Conservation (phyloP, 2,888 invertebrate genomes). For the Tanypteryx hageni region DNA sequence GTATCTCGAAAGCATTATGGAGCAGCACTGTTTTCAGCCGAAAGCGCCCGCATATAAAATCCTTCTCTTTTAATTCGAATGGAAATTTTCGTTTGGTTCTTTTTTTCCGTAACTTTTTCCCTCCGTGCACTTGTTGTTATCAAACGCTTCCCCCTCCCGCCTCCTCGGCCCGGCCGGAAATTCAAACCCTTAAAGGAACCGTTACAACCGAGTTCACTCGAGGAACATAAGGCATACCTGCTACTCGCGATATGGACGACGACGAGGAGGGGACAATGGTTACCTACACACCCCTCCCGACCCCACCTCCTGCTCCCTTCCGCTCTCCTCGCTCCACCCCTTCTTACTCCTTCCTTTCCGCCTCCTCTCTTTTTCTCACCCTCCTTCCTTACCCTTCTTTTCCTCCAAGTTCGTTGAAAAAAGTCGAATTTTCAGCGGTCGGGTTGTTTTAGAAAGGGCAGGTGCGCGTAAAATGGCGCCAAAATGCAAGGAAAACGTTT, state of each 20-base stretch:
- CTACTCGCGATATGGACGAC: not conserved
- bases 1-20: too few species aligned
- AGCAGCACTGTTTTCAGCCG: not conserved
- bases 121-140: conserved; percentile 19
- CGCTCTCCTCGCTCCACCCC: not conserved
- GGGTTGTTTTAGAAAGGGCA: too few species aligned
- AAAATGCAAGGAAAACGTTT: too few species aligned
- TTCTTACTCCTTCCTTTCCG: too few species aligned
- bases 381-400: too few species aligned
- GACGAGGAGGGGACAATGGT: too few species aligned
- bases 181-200: conserved; percentile 6
- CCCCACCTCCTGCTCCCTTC: not conserved
- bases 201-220: conserved; percentile 6
- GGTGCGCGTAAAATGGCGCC: too few species aligned
- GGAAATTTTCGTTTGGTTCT: not conserved
- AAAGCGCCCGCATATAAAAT: not conserved
- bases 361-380: too few species aligned
- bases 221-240: not conserved
- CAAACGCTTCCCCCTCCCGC: not conserved
- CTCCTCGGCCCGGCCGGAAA: not conserved
- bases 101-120: not conserved
- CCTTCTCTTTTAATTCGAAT: not conserved
- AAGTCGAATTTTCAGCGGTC: too few species aligned
- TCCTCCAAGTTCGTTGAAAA: too few species aligned
- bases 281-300: not conserved